phyloP scores from a whole-genome alignment of 2,888 invertebrate genomes.

The Nomada hirtipes region DNA sequence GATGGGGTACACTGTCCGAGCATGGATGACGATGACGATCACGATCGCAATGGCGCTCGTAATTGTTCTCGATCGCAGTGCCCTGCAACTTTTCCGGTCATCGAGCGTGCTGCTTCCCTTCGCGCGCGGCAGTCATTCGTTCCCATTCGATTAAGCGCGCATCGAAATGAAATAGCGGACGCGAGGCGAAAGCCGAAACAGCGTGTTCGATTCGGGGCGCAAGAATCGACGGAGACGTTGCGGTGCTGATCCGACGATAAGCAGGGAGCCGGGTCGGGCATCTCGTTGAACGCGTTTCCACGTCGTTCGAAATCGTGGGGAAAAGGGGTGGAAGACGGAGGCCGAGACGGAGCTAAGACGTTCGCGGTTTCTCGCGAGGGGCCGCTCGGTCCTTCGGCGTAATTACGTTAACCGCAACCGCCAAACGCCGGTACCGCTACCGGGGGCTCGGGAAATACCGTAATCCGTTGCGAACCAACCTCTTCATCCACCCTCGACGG shows the following conservation, averaged over 20 bases:
- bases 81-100: constrained; percentile 25
- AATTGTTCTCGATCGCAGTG: constrained; percentile 57
- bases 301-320: constrained; percentile 52
- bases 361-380: constrained; percentile 81
- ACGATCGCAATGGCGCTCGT: constrained; percentile 46
- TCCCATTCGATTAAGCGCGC: background rate
- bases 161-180: background rate
- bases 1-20: constrained; percentile 69
- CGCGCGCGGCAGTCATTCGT: constrained; percentile 17
- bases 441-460: constrained; percentile 71
- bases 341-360: constrained; percentile 79
- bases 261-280: constrained; percentile 11
- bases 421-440: constrained; percentile 78
- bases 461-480: constrained; percentile 66
- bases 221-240: constrained; percentile 28
- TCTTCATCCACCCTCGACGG: constrained; percentile 57
- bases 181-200: background rate
- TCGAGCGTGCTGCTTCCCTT: constrained; percentile 2
- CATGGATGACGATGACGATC: constrained; percentile 78
- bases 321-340: constrained; percentile 53
- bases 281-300: constrained; percentile 17
- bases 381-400: constrained; percentile 80
- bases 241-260: constrained; percentile 55
- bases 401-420: constrained; percentile 83
- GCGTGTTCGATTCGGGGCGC: constrained; percentile 28